Conservation (phyloP, 2,113 vertebrate genomes). For the Apteryx mantelli region DNA sequence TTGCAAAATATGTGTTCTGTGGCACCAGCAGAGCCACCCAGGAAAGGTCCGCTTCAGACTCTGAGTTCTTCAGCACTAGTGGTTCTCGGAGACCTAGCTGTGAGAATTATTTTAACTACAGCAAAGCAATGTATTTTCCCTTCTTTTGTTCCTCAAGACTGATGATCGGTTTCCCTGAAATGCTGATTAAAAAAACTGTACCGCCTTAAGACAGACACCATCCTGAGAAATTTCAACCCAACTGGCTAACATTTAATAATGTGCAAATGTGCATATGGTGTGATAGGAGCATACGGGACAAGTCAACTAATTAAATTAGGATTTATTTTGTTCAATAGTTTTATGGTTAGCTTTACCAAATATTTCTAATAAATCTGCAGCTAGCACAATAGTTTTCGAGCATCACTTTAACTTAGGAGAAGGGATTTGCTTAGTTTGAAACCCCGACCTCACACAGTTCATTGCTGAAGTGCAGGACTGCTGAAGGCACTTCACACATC, state of each 20-base stretch:
- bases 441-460: not conserved
- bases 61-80: not conserved
- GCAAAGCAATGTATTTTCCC: not conserved
- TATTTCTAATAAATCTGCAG: constrained; percentile 12
- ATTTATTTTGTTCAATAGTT: constrained; percentile 24
- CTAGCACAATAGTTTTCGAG: constrained; percentile 1
- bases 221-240: constrained; percentile 56
- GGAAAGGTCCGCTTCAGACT: not conserved
- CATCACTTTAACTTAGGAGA: not conserved
- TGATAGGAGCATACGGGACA: constrained; percentile 46
- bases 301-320: constrained; percentile 55
- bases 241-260: constrained; percentile 55
- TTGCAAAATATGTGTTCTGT: not conserved
- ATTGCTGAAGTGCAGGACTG: not conserved
- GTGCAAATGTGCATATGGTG: constrained; percentile 2
- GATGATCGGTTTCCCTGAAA: constrained; percentile 3
- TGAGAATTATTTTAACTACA: not conserved
- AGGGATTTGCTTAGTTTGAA: not conserved
- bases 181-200: constrained; percentile 46
- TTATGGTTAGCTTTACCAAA: constrained; percentile 5
- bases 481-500: not conserved
- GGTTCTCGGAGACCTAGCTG: not conserved
- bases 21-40: not conserved
- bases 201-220: constrained; percentile 39
- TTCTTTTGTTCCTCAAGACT: constrained; percentile 20